Evolutionary conservation across 2,113 vertebrate genomes (phyloP).

Genomic region (Hippocampus mohnikei): DNA sequence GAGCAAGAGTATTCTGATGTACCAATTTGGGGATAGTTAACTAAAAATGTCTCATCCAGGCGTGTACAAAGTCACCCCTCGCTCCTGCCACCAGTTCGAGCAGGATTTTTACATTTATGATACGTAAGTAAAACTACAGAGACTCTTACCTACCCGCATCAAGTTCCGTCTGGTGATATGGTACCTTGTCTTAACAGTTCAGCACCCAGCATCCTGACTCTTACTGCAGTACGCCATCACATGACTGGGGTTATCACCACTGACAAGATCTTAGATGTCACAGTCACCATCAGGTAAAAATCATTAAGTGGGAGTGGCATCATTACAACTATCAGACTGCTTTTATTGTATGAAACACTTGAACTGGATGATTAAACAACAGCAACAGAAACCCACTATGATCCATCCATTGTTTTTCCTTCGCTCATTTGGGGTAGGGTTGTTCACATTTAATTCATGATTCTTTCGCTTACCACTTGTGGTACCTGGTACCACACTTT

Average conservation of each 20-base stretch:
- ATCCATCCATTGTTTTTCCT: too few relatives aligned
- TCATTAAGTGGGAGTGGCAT: neutral
- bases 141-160: neutral
- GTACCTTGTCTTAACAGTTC: conserved; percentile 74
- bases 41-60: conserved; percentile 70
- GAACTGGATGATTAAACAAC: neutral
- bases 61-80: conserved; percentile 96
- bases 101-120: conserved; percentile 95
- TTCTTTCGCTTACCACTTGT: too few relatives aligned
- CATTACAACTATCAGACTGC: neutral
- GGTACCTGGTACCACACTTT: too few relatives aligned
- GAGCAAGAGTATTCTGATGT: conserved; percentile 10
- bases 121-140: conserved; percentile 79
- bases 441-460: too few relatives aligned
- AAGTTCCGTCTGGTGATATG: neutral
- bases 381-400: too few relatives aligned
- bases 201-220: conserved; percentile 89
- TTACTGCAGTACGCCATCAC: conserved; percentile 93
- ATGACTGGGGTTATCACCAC: conserved; percentile 91
- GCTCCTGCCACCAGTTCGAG: conserved; percentile 96
- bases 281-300: conserved; percentile 91
- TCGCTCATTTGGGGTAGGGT: too few relatives aligned
- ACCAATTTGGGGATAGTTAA: neutral
- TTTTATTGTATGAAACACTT: neutral
- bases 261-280: conserved; percentile 91